phyloP scores from a whole-genome alignment of 2,113 vertebrate species.

The Equus przewalskii region DNA sequence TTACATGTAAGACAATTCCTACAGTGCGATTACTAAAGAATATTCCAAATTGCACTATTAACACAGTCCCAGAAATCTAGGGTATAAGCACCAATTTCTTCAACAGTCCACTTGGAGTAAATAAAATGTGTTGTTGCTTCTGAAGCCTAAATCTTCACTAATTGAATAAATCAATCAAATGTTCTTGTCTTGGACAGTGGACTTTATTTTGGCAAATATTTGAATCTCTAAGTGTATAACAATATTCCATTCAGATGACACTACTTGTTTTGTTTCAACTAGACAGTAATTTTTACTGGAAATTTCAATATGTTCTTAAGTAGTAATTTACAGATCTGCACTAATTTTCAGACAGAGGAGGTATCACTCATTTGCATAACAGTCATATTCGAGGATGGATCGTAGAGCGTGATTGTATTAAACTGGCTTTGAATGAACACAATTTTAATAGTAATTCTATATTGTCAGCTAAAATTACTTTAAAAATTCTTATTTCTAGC shows the following conservation, averaged over 20 bases:
- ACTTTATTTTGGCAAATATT: background rate
- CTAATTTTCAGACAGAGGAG: conserved; percentile 30
- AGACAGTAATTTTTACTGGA: background rate
- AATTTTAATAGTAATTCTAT: background rate
- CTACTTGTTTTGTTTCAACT: background rate
- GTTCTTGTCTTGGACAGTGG: background rate
- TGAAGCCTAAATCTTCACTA: background rate
- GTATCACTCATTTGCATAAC: background rate
- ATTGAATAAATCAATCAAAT: background rate
- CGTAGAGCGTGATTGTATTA: background rate
- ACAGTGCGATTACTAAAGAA: background rate
- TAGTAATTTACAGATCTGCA: background rate
- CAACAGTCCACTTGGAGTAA: background rate
- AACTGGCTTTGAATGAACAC: background rate
- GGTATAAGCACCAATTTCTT: background rate
- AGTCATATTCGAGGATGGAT: background rate
- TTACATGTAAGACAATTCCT: background rate
- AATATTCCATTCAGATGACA: background rate
- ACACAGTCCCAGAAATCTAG: background rate
- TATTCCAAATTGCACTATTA: background rate
- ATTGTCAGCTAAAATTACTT: background rate
- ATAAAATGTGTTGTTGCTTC: background rate
- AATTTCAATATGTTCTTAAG: background rate
- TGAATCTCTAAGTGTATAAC: background rate
- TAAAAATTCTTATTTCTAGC: background rate